Conservation (phyloP, 2,888 invertebrate genomes). For the Drosophila pseudotakahashii region DNA sequence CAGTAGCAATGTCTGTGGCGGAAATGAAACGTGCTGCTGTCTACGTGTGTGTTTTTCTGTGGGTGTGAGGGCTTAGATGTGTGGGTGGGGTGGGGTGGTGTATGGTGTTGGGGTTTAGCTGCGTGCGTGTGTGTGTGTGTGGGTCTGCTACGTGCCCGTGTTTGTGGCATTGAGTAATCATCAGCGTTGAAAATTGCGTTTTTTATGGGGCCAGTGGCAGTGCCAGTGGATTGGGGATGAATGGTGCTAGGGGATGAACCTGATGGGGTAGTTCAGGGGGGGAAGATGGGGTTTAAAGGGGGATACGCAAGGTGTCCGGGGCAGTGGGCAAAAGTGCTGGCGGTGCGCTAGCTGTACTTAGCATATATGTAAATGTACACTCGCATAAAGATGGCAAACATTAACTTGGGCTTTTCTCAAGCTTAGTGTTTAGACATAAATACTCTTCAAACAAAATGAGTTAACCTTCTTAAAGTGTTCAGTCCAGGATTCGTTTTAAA, state of each 20-base stretch:
- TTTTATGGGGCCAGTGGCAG: slow-evolving; percentile 62
- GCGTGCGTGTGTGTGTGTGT: slow-evolving; percentile 15
- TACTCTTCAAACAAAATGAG: neutral
- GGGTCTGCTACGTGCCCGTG: slow-evolving; percentile 52
- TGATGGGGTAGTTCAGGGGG: slow-evolving; percentile 10
- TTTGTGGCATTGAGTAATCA: slow-evolving; percentile 78
- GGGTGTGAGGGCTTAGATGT: slow-evolving; percentile 14
- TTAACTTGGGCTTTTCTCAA: slow-evolving; percentile 10
- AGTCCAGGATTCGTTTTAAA: neutral
- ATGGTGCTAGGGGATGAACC: slow-evolving; percentile 22
- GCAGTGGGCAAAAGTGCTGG: slow-evolving; percentile 66
- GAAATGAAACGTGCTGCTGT: slow-evolving; percentile 70
- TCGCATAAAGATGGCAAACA: slow-evolving; percentile 16
- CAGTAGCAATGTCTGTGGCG: slow-evolving; percentile 68
- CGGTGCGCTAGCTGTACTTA: slow-evolving; percentile 53
- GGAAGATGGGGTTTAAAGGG: too few species aligned
- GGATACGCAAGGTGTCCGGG: slow-evolving; percentile 24
- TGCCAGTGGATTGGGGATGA: slow-evolving; percentile 40
- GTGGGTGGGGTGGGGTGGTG: slow-evolving; percentile 14
- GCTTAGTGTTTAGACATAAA: neutral
- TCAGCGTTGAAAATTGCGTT: slow-evolving; percentile 80
- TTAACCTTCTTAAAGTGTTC: neutral
- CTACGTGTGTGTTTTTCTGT: slow-evolving; percentile 21
- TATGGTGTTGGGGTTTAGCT: neutral
- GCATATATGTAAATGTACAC: slow-evolving; percentile 44